These are phyloP conservation scores for Melanocharis versteri DNA, from an alignment of 2,113 vertebrate species.

Conservation along the genomic window DNA sequence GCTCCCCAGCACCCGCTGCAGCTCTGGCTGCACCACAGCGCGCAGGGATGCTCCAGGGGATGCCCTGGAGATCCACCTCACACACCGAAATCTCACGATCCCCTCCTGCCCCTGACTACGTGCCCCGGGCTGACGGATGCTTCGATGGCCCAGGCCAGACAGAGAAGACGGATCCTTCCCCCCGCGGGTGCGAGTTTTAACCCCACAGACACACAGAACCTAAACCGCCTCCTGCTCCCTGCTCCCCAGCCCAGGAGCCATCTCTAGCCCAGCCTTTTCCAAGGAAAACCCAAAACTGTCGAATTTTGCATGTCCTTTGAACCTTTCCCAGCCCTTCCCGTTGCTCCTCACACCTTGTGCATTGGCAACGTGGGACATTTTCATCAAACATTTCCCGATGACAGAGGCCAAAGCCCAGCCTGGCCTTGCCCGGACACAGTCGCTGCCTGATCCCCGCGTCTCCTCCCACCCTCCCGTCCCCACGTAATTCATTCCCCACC, in stretches of 20 bases:
- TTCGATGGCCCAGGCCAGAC: accelerated
- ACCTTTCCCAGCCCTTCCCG: neutral
- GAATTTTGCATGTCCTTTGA: neutral
- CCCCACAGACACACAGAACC: neutral
- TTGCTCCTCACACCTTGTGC: accelerated
- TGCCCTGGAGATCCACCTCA: accelerated
- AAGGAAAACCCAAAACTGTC: neutral
- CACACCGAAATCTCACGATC: accelerated
- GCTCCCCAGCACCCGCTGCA: accelerated
- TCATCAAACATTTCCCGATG: neutral
- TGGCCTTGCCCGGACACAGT: accelerated
- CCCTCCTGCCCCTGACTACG: neutral
- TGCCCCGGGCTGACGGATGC: accelerated
- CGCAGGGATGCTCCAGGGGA: accelerated
- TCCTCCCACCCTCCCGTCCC: neutral
- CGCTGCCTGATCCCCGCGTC: neutral
- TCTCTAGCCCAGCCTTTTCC: neutral
- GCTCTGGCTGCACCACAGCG: neutral
- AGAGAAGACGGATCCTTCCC: neutral
- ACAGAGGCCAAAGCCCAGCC: neutral
- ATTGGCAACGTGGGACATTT: accelerated
- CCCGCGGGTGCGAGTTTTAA: accelerated
- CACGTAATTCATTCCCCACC: slow-evolving; percentile 22
- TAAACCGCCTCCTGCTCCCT: neutral
- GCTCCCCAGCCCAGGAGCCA: neutral